These are phyloP conservation scores for Neotoma lepida DNA, from an alignment of 2,113 vertebrate genomes.

Conservation along the genomic window DNA sequence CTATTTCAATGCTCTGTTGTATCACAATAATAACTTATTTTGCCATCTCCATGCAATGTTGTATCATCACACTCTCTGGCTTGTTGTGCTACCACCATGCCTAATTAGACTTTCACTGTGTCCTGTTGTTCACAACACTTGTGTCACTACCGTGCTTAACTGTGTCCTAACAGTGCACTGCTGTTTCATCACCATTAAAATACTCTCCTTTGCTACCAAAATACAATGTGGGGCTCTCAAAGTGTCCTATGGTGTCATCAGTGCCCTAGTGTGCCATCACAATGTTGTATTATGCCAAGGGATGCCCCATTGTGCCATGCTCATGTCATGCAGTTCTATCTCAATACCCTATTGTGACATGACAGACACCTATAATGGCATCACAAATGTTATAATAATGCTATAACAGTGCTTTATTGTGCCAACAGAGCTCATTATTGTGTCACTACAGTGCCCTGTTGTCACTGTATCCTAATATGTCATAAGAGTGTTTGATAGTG, in stretches of 20 bases:
- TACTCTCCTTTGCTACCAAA: not conserved
- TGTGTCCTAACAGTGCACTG: not conserved
- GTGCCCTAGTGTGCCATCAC: not conserved
- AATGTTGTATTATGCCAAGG: not conserved
- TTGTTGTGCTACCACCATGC: not conserved
- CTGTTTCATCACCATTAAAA: not conserved
- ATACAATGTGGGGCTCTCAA: not conserved
- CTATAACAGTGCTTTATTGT: not conserved
- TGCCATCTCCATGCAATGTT: too few relatives aligned
- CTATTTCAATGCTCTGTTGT: too few relatives aligned
- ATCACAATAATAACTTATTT: too few relatives aligned
- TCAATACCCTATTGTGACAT: not conserved
- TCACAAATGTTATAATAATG: too few relatives aligned
- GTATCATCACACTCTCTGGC: not conserved
- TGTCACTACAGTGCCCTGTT: not conserved
- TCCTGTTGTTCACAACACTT: not conserved
- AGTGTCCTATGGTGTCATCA: not conserved
- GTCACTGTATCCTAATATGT: not conserved
- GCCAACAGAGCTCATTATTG: not conserved
- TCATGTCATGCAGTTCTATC: not conserved
- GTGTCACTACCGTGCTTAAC: too few relatives aligned
- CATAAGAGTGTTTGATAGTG: too few relatives aligned
- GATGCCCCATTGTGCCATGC: not conserved
- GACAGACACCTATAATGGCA: not conserved
- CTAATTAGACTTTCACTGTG: not conserved